Base-by-base conservation (phyloP, 2,888 invertebrate genomes). In the Frankliniella fusca region DNA sequence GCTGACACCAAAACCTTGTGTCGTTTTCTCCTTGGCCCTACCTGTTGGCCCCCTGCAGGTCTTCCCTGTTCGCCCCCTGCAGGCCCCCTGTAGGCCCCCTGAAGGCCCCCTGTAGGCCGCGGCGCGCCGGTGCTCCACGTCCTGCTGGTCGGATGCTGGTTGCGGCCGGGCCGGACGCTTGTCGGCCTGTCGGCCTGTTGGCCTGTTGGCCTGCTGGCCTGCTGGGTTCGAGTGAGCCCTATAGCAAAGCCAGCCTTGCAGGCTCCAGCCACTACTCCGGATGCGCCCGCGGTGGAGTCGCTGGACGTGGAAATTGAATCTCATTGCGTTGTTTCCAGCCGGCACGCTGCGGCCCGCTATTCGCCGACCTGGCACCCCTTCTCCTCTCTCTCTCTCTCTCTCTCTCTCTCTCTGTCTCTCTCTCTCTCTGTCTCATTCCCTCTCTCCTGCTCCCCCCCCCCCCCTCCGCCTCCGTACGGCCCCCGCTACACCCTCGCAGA, bases 241-340 rank as follows among this genome's bases (percentile, higher is more conserved):
- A 2, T 5, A 38, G 38, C 38, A 38, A 5, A 5, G 38, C 38
- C 38, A 5, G 38, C 38, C 38, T 38, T 5, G 38, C 38, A 38
- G 38, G 38, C 38, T 38, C 38, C 38, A 38, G 38, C 38, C 38
- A 38, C 38, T 38, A 38, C 38, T 38, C 38, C 38, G 38, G 38
- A 38, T 38, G 38, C 38, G 38, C 38, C 38, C 38, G 38, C 38
- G 38, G 3, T 5, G 5, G 70, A 76, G 70, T 76, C 27, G 23
- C 70, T 76, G 70, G 70, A 23, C 70, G 70, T 76, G 70, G 70
- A 76, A 76, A 76, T 76, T 76, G 27, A 76, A 76, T 76, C 70
- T 76, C 70, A 76, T 76, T 76, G 70, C 70, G 70, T 76, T 76
- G 70, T 76, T 76, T 76, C 70, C 70, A 27, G 23, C 70, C 70